These are phyloP conservation scores for Spermophilus dauricus DNA, from an alignment of 2,113 vertebrate genomes.

Conservation along the genomic window DNA sequence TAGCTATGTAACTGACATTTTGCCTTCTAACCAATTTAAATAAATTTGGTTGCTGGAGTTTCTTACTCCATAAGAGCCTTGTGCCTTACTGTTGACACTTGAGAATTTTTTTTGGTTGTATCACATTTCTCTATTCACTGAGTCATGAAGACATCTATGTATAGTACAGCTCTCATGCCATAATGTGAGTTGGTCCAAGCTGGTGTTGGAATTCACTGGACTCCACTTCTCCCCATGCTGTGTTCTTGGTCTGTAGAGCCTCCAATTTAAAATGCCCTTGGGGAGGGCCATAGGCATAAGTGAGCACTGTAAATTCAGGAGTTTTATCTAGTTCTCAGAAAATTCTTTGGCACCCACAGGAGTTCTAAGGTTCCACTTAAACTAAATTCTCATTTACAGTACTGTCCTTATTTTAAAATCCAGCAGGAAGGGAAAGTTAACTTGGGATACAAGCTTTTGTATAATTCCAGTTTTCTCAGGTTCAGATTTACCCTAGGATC, in stretches of 20 bases:
- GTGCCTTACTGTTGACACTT: background rate
- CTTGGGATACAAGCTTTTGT: constrained; percentile 65
- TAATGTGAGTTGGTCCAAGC: background rate
- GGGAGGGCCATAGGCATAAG: background rate
- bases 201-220: background rate
- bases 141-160: background rate
- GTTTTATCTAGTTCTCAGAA: constrained; percentile 69
- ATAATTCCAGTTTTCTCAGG: constrained; percentile 67
- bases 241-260: background rate
- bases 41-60: constrained; percentile 33
- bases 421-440: constrained; percentile 48
- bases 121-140: constrained; percentile 24
- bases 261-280: constrained; percentile 34
- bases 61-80: constrained; percentile 1
- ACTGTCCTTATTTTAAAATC: constrained; percentile 62
- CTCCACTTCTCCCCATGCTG: background rate
- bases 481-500: constrained; percentile 39
- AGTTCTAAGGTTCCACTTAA: constrained; percentile 64
- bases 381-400: constrained; percentile 50
- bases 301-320: constrained; percentile 1
- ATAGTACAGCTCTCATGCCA: background rate
- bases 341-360: constrained; percentile 24
- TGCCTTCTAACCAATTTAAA: constrained; percentile 12
- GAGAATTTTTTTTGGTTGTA: constrained; percentile 6
- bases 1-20: background rate